Evolutionary conservation across 1,140 invertebrate genomes (phyloP), one percentile per base, ranked within the genome.

Genomic region (Drosophila equinoxialis): DNA sequence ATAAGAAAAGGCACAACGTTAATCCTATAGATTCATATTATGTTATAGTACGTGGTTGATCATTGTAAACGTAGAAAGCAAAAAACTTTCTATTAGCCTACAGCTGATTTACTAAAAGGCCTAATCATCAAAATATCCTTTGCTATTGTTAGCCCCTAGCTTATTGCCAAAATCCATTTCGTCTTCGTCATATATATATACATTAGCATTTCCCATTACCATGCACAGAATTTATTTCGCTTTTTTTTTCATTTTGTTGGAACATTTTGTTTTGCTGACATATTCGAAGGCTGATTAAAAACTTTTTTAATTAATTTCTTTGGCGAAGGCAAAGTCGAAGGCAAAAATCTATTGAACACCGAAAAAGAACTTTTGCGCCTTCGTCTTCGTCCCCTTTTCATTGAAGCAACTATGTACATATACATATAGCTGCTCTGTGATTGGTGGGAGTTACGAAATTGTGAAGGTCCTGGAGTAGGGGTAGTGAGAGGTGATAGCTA

Each of bases 261-360:
- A 13, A 11, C 51, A 33, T 48, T 55, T 68, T 65, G n/a, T 59
- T 14, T 26, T 35, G 67, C 75, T 86, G 82, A 86, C 82, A 82
- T 71, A 87, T 79, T 79, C 68, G 72, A 90, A 59, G 85, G 65
- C 75, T 77, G 83, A 85, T 89, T 79, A 76, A 66, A 85, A 91
- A 91, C 65, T 91, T 91, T 91, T 91, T 89, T 89, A 91, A 91
- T 91, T 91, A 91, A 91, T 91, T 91, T 78, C 65, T 59, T 72
- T 69, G 65, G 65, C 30, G 30, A 30, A 30, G 30, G 30, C 80
- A 51, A 83, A 76, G 78, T 13, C 45, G 54, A 64, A 51, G 42
- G 26, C 64, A 51, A 54, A 67, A 70, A 74, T 78, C 73, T 71
- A 73, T 81, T 81, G 79, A 63, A 66, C 54, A 51, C 45, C 45